These are phyloP conservation scores for Chondrosia reniformis DNA, from an alignment of 37 sponge, comb jelly and placozoan genomes.

Conservation along the genomic window DNA sequence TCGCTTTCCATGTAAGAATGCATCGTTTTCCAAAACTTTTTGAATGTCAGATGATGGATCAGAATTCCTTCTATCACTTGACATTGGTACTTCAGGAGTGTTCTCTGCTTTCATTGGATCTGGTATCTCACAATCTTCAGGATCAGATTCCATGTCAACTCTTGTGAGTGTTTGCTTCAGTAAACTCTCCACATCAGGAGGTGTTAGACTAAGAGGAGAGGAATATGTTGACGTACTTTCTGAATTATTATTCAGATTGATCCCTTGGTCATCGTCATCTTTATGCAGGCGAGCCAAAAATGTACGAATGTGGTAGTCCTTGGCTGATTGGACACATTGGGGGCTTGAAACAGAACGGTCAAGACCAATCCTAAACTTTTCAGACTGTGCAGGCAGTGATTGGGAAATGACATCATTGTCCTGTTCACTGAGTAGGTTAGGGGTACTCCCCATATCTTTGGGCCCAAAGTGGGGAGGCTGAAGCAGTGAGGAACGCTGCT, in stretches of 20 bases:
- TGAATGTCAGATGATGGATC: background rate
- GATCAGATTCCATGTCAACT: background rate
- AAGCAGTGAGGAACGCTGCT: background rate
- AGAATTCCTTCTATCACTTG: background rate
- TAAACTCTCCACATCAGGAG: constrained; percentile 40
- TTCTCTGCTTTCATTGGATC: background rate
- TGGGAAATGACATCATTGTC: background rate
- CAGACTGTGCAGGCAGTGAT: too few species aligned
- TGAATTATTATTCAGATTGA: constrained; percentile 38
- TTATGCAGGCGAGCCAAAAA: constrained; percentile 42
- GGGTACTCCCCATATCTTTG: background rate
- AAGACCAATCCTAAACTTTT: background rate
- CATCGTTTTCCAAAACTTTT: background rate
- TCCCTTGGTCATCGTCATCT: constrained; percentile 47
- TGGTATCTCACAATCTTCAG: background rate
- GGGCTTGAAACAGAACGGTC: constrained; percentile 1
- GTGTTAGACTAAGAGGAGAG: constrained; percentile 50
- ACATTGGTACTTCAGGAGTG: background rate
- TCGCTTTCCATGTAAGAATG: constrained; percentile 15
- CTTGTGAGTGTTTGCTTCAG: background rate
- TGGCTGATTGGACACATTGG: constrained; percentile 31
- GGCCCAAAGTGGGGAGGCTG: background rate
- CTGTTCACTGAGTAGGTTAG: background rate
- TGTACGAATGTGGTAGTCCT: constrained; percentile 22
- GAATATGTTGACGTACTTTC: constrained; percentile 52